These are phyloP conservation scores for Streptopelia turtur DNA, from an alignment of 2,797 vertebrate genomes.

Conservation along the genomic window DNA sequence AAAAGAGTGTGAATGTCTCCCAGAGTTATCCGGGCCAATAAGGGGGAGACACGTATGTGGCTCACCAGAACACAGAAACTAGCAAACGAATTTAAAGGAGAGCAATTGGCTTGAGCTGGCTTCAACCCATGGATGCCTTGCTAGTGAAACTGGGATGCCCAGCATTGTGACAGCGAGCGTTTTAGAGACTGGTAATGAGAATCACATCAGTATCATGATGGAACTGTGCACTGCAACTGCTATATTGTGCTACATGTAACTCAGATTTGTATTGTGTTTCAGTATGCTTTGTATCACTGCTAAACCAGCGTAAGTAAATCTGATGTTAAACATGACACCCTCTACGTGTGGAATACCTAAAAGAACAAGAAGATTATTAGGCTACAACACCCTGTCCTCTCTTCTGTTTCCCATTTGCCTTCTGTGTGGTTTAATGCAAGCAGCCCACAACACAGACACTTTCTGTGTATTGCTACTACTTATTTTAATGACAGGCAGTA, in stretches of 20 bases:
- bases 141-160: accelerated
- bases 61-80: not conserved
- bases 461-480: not conserved
- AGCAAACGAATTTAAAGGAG: not conserved
- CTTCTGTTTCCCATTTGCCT: not conserved
- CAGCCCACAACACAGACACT: accelerated
- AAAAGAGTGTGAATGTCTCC: not conserved
- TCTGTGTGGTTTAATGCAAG: not conserved
- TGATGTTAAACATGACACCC: not conserved
- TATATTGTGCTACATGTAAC: not conserved
- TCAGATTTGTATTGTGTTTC: not conserved
- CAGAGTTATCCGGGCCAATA: not conserved
- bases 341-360: accelerated
- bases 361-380: not conserved
- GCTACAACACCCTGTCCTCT: not conserved
- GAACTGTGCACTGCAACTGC: not conserved
- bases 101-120: not conserved
- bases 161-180: not conserved
- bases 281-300: not conserved
- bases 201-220: not conserved
- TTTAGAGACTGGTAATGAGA: not conserved
- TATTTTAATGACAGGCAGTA: not conserved
- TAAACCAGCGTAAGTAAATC: not conserved
- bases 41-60: too few species aligned
- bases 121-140: not conserved